phyloP scores from a whole-genome alignment of 2,888 invertebrate genomes.

The Sthenelais limicola region DNA sequence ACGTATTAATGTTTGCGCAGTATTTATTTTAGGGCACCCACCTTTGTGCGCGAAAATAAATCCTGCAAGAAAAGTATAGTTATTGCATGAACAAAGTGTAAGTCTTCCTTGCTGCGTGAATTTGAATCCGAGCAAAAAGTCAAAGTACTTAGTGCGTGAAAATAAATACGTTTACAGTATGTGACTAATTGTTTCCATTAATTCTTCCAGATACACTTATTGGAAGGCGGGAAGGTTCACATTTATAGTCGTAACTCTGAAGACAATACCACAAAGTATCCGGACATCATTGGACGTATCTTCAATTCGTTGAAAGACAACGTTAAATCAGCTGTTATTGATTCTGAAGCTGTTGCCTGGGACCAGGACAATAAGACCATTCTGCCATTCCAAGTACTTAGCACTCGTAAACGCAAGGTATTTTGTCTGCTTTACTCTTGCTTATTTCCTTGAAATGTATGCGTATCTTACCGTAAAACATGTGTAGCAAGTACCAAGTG shows the following conservation, averaged over 20 bases:
- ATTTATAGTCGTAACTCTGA: slow-evolving; percentile 98
- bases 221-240: slow-evolving; percentile 80
- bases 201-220: slow-evolving; percentile 80
- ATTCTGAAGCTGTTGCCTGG: slow-evolving; percentile 98
- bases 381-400: slow-evolving; percentile 95
- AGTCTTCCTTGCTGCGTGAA: no score
- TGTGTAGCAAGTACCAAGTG: no score
- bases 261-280: slow-evolving; percentile 94
- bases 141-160: no score
- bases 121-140: no score
- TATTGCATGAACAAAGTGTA: no score
- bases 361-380: slow-evolving; percentile 89
- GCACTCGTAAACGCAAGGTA: slow-evolving; percentile 95
- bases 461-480: no score
- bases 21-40: no score
- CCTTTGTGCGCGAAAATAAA: no score
- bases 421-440: not conserved
- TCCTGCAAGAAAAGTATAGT: no score
- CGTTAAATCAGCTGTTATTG: slow-evolving; percentile 89
- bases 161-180: no score
- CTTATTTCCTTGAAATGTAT: no score
- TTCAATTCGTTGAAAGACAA: slow-evolving; percentile 59
- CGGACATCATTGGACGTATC: slow-evolving; percentile 88
- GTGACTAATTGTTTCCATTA: not conserved
- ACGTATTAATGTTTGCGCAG: no score